Base-by-base conservation (phyloP, 2,888 invertebrate genomes). In the Pyrrhosoma nymphula region DNA sequence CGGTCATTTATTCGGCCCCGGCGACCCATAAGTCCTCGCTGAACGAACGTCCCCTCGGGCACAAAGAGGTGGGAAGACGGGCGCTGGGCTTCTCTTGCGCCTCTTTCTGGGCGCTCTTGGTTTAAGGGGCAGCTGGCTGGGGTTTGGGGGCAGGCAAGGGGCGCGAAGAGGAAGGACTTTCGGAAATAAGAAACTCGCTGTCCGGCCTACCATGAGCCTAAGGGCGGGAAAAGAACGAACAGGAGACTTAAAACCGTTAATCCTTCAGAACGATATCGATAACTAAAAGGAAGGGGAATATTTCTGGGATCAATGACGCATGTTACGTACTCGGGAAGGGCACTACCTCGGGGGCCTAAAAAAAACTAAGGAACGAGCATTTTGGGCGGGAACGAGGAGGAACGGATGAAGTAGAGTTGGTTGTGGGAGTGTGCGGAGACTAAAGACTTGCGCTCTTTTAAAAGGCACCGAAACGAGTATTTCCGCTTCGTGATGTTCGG, bases 181-280 rank as follows among this genome's bases (percentile, higher is more conserved):
- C 16, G 56, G 56, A 4, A 88, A 88, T 39, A 63, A 91, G 91
- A 63, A 63, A 75, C 47, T 6, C 63, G 69, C 63, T 16, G 69
- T n/a, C 69, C 47, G 47, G 26, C 60, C 75, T 56, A 47, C n/a
- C 47, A 69, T n/a, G n/a, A 10, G 93, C 93, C 93, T 47, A 47
- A n/a, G n/a, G 93, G 93, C 60, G 60, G 60, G 20, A 60, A 60
- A 60, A 10, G 39, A 47, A 60, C 23, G n/a, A 91, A 56, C 39
- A 60, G 91, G 91, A 60, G 56, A 63, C 60, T 47, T 47, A 60
- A 30, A 39, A 60, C 93, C 93, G 93, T 93, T 93, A 93, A 93
- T 93, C 93, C 93, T 93, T 93, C 93, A 75, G 26, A 75, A 75
- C 93, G 69, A 93, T 93, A 93, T 93, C 93, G 93, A 93, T 93